These are phyloP conservation scores for Otolemur crassicaudatus DNA, from an alignment of 2,797 vertebrate genomes.

Conservation along the genomic window DNA sequence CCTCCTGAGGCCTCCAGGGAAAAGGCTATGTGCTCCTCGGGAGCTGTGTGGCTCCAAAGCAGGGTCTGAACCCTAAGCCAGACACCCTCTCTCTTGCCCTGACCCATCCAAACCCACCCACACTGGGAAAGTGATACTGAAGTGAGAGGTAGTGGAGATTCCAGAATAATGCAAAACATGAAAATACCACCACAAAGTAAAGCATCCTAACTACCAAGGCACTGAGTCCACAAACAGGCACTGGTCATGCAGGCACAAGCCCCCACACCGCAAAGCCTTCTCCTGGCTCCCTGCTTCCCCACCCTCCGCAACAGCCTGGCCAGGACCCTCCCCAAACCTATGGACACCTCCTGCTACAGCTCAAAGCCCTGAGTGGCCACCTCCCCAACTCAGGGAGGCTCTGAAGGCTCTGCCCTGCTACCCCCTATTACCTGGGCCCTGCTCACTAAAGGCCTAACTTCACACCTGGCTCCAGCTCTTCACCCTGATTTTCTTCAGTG, in stretches of 20 bases:
- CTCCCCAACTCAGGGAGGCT: not conserved
- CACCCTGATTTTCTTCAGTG: not conserved
- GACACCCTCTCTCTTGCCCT: not conserved
- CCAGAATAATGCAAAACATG: not conserved
- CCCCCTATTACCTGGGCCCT: not conserved
- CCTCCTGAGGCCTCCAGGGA: not conserved
- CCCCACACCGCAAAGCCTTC: not conserved
- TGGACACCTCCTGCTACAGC: not conserved
- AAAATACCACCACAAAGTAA: not conserved
- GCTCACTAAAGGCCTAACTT: not conserved
- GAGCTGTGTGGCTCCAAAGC: not conserved
- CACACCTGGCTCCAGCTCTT: not conserved
- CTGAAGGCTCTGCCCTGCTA: not conserved
- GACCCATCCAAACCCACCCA: not conserved
- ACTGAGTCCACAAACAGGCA: not conserved
- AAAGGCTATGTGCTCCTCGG: not conserved
- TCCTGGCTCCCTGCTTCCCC: not conserved
- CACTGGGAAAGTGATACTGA: not conserved
- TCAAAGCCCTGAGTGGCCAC: not conserved
- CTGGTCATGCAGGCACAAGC: not conserved
- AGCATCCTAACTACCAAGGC: fast-evolving
- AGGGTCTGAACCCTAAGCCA: not conserved
- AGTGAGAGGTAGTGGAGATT: not conserved
- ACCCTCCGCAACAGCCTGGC: not conserved
- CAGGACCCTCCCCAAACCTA: not conserved